A percentile compares a stretch with the other conserved stretches of the same genome.
Conservation (phyloP, 2,797 vertebrate species). For the Echiichthys vipera region DNA sequence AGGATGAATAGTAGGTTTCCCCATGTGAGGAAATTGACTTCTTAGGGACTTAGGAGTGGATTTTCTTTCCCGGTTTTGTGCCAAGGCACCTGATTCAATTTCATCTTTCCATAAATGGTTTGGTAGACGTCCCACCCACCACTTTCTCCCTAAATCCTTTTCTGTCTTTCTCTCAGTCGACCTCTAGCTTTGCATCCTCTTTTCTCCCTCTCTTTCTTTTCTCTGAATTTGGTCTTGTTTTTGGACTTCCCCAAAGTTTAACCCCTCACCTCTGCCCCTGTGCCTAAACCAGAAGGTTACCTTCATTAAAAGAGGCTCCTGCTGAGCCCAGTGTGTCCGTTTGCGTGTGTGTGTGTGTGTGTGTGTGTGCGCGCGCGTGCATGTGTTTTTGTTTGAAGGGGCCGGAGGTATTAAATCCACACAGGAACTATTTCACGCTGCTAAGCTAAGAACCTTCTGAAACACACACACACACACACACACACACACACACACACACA, state of each 20-base stretch:
- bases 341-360: slow-evolving; percentile 26
- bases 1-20: slow-evolving; percentile 49
- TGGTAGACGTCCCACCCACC: slow-evolving; percentile 40
- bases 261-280: slow-evolving; percentile 76
- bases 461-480: slow-evolving; percentile 22
- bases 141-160: slow-evolving; percentile 21
- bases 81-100: slow-evolving; percentile 70
- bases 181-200: slow-evolving; percentile 37
- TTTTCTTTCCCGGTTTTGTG: slow-evolving; percentile 63
- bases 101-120: slow-evolving; percentile 61
- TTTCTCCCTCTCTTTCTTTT: slow-evolving; percentile 43
- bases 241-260: slow-evolving; percentile 76
- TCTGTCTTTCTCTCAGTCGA: slow-evolving; percentile 35
- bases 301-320: slow-evolving; percentile 81
- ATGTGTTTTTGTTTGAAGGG: slow-evolving; percentile 58
- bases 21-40: slow-evolving; percentile 66
- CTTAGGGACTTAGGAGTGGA: slow-evolving; percentile 63
- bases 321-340: slow-evolving; percentile 60
- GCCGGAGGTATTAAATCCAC: slow-evolving; percentile 68
- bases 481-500: slow-evolving; percentile 7
- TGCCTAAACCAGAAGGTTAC: slow-evolving; percentile 65
- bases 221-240: slow-evolving; percentile 67
- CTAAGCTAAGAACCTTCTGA: slow-evolving; percentile 58
- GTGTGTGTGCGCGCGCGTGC: slow-evolving; percentile 11
- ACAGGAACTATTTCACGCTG: slow-evolving; percentile 72